These are phyloP conservation scores for Nesogale talazaci DNA, from an alignment of 2,113 vertebrate genomes.

Conservation along the genomic window DNA sequence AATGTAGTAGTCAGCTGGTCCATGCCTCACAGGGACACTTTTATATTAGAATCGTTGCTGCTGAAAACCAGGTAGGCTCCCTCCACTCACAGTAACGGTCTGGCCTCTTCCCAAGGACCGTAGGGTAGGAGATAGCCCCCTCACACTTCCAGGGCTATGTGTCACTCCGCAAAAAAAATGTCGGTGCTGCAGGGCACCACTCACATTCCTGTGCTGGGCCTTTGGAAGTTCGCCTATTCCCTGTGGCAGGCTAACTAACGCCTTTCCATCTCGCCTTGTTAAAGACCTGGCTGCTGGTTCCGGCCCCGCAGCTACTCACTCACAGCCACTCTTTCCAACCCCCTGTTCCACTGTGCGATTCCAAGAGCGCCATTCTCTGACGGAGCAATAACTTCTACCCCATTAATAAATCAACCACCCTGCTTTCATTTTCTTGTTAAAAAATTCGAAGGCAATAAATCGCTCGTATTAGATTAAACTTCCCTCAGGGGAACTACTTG, in stretches of 20 bases:
- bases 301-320: not conserved
- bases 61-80: not conserved
- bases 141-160: not conserved
- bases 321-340: not conserved
- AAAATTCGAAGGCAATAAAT: constrained; percentile 18
- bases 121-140: not conserved
- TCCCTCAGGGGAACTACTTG: constrained; percentile 13
- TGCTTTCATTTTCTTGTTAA: constrained; percentile 19
- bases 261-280: not conserved
- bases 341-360: not conserved
- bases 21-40: not conserved
- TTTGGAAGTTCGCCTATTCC: not conserved
- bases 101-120: not conserved
- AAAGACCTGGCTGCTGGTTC: not conserved
- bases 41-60: not conserved
- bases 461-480: constrained; percentile 40
- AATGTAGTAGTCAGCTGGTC: not conserved
- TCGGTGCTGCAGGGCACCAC: too few species aligned
- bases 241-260: too few species aligned
- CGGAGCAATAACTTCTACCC: not conserved
- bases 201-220: not conserved
- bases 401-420: constrained; percentile 14
- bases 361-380: not conserved
- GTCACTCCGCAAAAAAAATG: rapidly evolving
- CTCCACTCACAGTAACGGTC: not conserved